Conservation (phyloP, 2,113 vertebrate species). For the Odontesthes bonariensis region DNA sequence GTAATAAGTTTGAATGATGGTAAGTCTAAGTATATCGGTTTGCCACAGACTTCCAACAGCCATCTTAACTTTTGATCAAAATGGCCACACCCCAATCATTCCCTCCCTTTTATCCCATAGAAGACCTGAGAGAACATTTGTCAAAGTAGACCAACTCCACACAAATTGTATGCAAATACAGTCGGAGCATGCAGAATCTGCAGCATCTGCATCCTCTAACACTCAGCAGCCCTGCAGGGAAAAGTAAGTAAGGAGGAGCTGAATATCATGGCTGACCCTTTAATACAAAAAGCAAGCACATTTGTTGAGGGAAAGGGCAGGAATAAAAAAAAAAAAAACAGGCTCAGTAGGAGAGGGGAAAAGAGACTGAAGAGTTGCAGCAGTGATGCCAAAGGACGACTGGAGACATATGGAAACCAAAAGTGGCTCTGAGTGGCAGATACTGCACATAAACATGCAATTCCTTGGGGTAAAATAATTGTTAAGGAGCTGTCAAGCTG, state of each 20-base stretch:
- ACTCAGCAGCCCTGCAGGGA: constrained; percentile 35
- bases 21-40: background rate
- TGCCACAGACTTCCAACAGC: background rate
- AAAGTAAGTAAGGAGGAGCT: constrained; percentile 16
- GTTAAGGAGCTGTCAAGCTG: background rate
- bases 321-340: background rate
- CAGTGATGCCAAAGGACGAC: constrained; percentile 17
- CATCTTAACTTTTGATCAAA: background rate
- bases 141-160: constrained; percentile 10
- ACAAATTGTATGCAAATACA: constrained; percentile 50
- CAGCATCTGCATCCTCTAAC: constrained; percentile 28
- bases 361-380: constrained; percentile 1
- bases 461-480: constrained; percentile 17
- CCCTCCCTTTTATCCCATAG: background rate
- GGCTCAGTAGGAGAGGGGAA: background rate
- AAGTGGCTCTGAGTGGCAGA: constrained; percentile 22
- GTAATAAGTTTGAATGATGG: too few relatives aligned
- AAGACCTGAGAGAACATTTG: background rate
- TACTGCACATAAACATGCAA: constrained; percentile 6
- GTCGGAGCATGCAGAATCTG: background rate
- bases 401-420: constrained; percentile 11
- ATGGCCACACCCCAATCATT: background rate
- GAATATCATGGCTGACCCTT: constrained; percentile 25
- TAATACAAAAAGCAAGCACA: constrained; percentile 19
- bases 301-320: background rate